phyloP scores from a whole-genome alignment of 2,113 vertebrate genomes.

The Hydropotes inermis region DNA sequence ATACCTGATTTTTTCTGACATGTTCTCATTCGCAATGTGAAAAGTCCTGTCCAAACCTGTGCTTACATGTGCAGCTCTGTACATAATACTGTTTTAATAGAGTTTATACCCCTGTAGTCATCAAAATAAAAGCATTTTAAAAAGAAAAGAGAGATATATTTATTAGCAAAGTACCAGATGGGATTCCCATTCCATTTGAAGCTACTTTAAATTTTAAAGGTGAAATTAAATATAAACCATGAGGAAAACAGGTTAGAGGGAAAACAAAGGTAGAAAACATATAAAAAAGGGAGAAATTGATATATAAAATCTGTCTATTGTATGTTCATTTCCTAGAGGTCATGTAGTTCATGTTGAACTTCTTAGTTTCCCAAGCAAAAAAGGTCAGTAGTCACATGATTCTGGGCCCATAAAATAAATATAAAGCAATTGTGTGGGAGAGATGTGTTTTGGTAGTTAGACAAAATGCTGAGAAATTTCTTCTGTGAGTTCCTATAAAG shows the following conservation, averaged over 20 bases:
- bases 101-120: neutral
- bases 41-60: neutral
- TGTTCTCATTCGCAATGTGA: slow-evolving; percentile 50
- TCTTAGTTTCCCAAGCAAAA: neutral
- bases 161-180: neutral
- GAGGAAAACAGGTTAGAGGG: neutral
- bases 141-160: neutral
- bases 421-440: neutral
- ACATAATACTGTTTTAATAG: neutral
- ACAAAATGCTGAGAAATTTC: slow-evolving; percentile 19
- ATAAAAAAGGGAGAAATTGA: neutral
- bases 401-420: neutral
- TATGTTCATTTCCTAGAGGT: neutral
- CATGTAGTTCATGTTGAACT: neutral
- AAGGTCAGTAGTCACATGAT: neutral
- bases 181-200: neutral
- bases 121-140: slow-evolving; percentile 35
- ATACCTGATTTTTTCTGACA: slow-evolving; percentile 8
- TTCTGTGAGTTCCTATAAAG: neutral
- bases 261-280: neutral
- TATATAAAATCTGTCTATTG: neutral
- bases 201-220: slow-evolving; percentile 7
- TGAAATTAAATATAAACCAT: neutral
- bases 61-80: slow-evolving; percentile 26
- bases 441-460: neutral